A percentile compares a stretch with the other conserved stretches of the same genome.
Evolutionary conservation across 1,140 invertebrate genomes (phyloP).

Genomic region (Drosophila bipectinata): DNA sequence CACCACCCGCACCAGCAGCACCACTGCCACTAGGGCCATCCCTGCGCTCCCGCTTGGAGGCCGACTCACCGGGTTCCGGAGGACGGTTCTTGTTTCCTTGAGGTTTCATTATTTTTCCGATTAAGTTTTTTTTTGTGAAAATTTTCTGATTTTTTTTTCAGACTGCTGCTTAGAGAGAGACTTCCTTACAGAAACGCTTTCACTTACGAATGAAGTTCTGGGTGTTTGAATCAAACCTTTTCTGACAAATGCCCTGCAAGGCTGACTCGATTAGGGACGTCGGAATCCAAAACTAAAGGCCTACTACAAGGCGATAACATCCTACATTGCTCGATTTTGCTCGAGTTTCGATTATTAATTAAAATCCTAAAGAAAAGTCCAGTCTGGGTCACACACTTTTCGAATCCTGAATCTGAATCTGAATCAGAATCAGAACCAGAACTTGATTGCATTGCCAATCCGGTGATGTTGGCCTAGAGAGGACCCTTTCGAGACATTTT

Average conservation of each 20-base stretch:
- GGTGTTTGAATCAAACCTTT: not conserved
- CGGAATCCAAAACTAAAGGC: not conserved
- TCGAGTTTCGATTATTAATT: too few relatives aligned
- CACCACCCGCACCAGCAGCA: not conserved
- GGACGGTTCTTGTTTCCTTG: not conserved
- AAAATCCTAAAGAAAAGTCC: not conserved
- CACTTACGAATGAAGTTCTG: slow-evolving; percentile 6
- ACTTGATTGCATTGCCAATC: not conserved
- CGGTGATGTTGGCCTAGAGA: not conserved
- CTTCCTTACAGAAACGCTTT: not conserved
- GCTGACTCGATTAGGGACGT: not conserved
- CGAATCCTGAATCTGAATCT: too few relatives aligned
- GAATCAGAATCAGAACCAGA: not conserved
- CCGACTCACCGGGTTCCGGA: not conserved
- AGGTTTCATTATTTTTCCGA: slow-evolving; percentile 3
- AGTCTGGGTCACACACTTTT: not conserved
- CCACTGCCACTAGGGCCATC: not conserved
- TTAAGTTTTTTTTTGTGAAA: not conserved
- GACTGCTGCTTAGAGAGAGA: not conserved
- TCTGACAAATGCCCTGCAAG: not conserved
- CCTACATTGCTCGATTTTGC: too few relatives aligned
- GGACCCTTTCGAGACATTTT: not conserved
- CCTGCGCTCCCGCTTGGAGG: not conserved
- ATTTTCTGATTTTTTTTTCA: not conserved
- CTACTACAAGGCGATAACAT: too few relatives aligned